Conservation (phyloP, 2,888 invertebrate species). For the Sphaerophoria rueppellii region DNA sequence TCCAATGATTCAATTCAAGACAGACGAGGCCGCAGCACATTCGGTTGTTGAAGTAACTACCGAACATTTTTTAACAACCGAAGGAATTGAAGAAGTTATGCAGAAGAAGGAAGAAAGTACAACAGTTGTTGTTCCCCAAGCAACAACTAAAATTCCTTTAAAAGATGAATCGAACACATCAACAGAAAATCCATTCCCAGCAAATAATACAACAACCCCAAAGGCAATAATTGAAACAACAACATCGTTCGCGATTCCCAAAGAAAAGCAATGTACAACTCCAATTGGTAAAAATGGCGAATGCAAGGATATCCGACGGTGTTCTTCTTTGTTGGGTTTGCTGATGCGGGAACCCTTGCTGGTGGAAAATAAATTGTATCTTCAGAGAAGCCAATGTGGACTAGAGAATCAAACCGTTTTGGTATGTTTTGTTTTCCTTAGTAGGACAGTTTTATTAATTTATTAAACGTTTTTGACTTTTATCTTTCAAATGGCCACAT, state of each 20-base stretch:
- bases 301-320: constrained; percentile 26
- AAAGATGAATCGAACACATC: background rate
- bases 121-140: no score
- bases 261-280: constrained; percentile 2
- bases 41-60: no score
- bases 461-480: no score
- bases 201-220: background rate
- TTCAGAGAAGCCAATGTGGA: constrained; percentile 47
- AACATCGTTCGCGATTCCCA: background rate
- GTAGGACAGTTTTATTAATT: no score
- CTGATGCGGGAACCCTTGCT: constrained; percentile 10
- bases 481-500: no score
- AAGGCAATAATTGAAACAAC: background rate
- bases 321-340: constrained; percentile 2
- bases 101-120: background rate
- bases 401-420: constrained; percentile 17
- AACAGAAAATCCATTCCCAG: background rate
- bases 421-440: constrained; percentile 19
- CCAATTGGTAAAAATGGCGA: constrained; percentile 39
- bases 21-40: no score
- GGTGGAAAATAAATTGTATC: constrained; percentile 35
- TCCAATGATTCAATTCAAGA: no score
- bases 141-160: background rate
- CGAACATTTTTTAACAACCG: no score
- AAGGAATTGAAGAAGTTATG: background rate